A percentile compares a stretch with the other conserved stretches of the same genome.
Conservation (phyloP, 2,113 vertebrate species). For the Boulengeromyrus knoepffleri region DNA sequence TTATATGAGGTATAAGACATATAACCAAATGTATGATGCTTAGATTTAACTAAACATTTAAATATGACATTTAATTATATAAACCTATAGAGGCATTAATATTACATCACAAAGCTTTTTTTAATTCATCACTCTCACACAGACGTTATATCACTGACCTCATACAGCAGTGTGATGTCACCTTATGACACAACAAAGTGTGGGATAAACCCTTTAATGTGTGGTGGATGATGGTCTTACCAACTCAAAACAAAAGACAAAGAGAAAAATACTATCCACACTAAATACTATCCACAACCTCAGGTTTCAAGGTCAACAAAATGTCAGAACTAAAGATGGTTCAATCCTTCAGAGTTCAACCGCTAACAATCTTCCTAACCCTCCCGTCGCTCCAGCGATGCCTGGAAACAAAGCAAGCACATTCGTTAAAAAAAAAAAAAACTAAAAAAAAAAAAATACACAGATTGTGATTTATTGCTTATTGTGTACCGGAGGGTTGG, state of each 20-base stretch:
- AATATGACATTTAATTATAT: neutral
- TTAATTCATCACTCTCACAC: neutral
- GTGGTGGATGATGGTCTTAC: neutral
- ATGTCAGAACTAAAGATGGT: constrained; percentile 83
- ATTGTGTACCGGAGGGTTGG: constrained; percentile 56
- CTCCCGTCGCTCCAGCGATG: constrained; percentile 68
- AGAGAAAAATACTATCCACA: constrained; percentile 65
- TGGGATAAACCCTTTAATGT: neutral
- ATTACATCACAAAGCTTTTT: neutral
- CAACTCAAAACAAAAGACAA: constrained; percentile 20
- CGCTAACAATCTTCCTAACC: constrained; percentile 71
- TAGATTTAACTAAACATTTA: neutral
- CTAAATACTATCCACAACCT: constrained; percentile 72
- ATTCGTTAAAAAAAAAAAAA: constrained; percentile 69
- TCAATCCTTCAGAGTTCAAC: constrained; percentile 86
- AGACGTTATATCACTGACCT: neutral
- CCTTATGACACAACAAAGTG: neutral
- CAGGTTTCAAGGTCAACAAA: constrained; percentile 80
- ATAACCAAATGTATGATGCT: neutral
- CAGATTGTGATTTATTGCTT: constrained; percentile 97
- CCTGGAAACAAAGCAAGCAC: constrained; percentile 72
- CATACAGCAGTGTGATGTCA: neutral
- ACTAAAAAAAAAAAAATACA: constrained; percentile 72
- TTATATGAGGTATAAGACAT: neutral
- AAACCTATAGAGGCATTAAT: neutral